Evolutionary conservation across 2,113 vertebrate species (phyloP).

Genomic region (Pycnonotus jocosus): DNA sequence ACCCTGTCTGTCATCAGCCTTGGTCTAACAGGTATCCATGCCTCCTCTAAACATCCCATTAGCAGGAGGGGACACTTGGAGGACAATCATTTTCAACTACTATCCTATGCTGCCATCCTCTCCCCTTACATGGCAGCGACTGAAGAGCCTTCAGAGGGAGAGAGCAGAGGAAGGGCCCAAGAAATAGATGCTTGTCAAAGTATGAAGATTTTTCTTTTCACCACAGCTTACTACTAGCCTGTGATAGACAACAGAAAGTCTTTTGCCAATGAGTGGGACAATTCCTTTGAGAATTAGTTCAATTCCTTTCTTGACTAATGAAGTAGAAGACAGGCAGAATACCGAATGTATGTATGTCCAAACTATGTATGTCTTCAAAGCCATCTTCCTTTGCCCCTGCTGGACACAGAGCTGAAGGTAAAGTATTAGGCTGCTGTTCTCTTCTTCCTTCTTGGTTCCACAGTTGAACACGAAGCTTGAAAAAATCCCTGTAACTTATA

Average conservation of each 20-base stretch:
- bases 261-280: neutral
- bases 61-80: neutral
- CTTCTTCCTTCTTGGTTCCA: neutral
- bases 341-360: too few relatives aligned
- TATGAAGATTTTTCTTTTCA: neutral
- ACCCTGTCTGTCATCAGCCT: neutral
- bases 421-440: neutral
- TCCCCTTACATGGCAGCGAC: neutral
- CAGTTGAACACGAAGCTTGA: neutral
- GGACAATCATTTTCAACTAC: neutral
- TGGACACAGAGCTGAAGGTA: neutral
- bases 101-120: neutral
- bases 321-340: neutral
- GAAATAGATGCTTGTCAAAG: neutral
- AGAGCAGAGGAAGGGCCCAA: neutral
- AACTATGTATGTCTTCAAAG: neutral
- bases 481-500: neutral
- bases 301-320: neutral
- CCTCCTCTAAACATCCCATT: neutral
- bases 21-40: neutral
- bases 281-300: neutral
- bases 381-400: neutral
- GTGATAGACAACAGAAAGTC: neutral
- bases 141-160: neutral
- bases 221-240: neutral